Evolutionary conservation across 2,797 vertebrate genomes (phyloP).

Genomic region (Muscicapa striata): DNA sequence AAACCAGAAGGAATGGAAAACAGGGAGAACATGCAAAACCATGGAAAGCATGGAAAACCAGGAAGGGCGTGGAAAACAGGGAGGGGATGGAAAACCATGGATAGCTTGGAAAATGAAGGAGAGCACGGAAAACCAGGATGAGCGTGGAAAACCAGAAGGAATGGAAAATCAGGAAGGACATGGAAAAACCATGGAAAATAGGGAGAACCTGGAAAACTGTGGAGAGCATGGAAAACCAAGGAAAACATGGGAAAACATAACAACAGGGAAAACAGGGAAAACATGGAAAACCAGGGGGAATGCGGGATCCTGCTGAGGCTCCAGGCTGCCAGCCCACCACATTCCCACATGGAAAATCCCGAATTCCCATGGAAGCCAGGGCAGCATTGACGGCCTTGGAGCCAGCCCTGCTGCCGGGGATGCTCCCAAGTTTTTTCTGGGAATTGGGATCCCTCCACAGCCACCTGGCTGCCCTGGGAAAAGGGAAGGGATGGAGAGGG

Average conservation of each 20-base stretch:
- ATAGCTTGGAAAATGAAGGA: too few species aligned
- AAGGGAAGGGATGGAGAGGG: background rate
- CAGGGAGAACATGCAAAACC: background rate
- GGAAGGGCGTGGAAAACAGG: background rate
- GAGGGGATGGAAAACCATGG: too few species aligned
- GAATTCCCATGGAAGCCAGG: rapidly evolving
- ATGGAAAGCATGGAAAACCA: too few species aligned
- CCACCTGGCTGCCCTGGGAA: background rate
- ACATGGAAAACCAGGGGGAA: background rate
- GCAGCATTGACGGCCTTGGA: rapidly evolving
- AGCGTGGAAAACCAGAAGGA: background rate
- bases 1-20: background rate
- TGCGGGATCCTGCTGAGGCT: background rate
- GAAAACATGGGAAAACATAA: background rate
- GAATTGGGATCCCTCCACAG: background rate
- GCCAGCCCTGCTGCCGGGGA: background rate
- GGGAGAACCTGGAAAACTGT: background rate
- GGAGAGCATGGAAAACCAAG: background rate
- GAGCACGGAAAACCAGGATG: background rate
- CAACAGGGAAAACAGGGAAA: background rate
- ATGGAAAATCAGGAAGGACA: too few species aligned
- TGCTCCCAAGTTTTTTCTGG: background rate
- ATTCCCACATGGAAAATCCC: background rate
- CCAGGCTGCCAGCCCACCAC: background rate
- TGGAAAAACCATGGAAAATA: background rate